Conservation (phyloP, 2,797 vertebrate species). For the Siniperca obscura region DNA sequence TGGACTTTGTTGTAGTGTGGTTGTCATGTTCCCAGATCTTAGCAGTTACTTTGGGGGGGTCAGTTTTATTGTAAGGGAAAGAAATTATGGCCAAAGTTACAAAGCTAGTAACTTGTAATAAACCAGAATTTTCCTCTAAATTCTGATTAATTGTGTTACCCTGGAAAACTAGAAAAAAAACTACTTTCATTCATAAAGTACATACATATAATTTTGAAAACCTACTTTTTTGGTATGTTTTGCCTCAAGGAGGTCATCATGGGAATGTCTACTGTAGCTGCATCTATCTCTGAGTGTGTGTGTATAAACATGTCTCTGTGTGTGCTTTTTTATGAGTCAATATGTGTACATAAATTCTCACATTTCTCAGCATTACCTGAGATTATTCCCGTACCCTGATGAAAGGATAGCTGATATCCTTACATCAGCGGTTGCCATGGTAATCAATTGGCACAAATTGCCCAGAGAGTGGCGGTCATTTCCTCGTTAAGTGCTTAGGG, state of each 20-base stretch:
- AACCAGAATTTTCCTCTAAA: not conserved
- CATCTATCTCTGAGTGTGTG: conserved; percentile 1
- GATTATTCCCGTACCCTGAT: conserved; percentile 61
- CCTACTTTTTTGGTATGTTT: not conserved
- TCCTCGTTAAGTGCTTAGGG: conserved; percentile 76
- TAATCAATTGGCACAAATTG: conserved; percentile 76
- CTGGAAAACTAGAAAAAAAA: not conserved
- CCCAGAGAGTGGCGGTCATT: conserved; percentile 76
- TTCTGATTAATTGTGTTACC: not conserved
- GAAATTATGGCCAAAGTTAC: not conserved
- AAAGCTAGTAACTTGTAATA: not conserved
- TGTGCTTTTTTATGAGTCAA: conserved; percentile 24
- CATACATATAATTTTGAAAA: not conserved
- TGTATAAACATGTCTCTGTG: not conserved
- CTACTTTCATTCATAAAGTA: not conserved
- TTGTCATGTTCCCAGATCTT: not conserved
- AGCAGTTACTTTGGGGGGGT: not conserved
- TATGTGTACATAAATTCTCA: conserved; percentile 59
- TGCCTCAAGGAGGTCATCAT: conserved; percentile 27
- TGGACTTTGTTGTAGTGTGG: not conserved
- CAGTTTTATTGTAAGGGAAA: conserved; percentile 11
- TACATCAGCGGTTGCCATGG: conserved; percentile 72
- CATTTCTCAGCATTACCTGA: conserved; percentile 65
- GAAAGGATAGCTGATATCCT: conserved; percentile 75
- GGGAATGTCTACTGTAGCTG: conserved; percentile 11